Evolutionary conservation across 2,888 invertebrate species (phyloP).

Genomic region (Agriopis aurantiaria): DNA sequence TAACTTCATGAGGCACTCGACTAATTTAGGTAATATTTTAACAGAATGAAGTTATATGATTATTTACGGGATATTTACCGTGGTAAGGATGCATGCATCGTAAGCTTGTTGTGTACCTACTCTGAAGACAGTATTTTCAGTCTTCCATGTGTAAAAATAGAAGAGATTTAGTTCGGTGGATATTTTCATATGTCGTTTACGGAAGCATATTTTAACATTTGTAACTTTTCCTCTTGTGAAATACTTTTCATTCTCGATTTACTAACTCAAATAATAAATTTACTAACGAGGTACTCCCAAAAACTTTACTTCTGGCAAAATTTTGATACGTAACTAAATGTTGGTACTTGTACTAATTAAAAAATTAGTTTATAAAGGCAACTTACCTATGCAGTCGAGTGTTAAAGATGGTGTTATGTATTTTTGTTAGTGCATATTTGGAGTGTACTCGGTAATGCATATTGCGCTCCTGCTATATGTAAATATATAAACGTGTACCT

Average conservation of each 20-base stretch:
- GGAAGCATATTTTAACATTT: not conserved
- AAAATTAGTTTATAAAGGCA: not conserved
- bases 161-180: conserved; percentile 4
- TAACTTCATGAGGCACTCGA: conserved; percentile 17
- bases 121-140: not conserved
- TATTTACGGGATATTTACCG: no score
- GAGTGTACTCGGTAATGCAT: conserved; percentile 49
- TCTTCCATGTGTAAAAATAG: conserved; percentile 4
- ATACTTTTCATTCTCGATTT: not conserved
- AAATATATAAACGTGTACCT: conserved; percentile 79
- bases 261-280: no score
- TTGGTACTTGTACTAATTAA: not conserved
- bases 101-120: not conserved
- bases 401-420: conserved; percentile 25
- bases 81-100: no score
- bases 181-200: conserved; percentile 18
- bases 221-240: not conserved
- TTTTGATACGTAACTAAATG: conserved; percentile 1
- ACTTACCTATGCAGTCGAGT: conserved; percentile 27
- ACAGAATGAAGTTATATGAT: no score
- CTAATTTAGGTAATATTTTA: conserved; percentile 4
- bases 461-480: conserved; percentile 67
- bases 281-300: no score
- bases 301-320: conserved; percentile 13
- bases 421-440: conserved; percentile 84